Percentiles rank a stretch among this genome's conserved stretches.
Evolutionary conservation across 2,113 vertebrate genomes (phyloP).

Genomic region (Colaptes auratus): DNA sequence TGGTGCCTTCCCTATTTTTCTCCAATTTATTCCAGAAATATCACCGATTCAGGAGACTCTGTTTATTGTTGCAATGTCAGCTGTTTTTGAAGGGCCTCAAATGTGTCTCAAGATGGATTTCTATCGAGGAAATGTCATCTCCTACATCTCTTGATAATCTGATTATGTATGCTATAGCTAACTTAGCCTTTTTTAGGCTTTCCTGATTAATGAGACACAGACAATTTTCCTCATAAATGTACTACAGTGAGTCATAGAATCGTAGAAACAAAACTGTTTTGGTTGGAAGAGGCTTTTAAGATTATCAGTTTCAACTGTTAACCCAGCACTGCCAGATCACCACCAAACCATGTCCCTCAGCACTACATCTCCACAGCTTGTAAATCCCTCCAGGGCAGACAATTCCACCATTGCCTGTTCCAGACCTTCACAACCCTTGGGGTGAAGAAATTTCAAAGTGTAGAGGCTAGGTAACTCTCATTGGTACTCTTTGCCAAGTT

Average conservation of each 20-base stretch:
- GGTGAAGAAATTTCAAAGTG: background rate
- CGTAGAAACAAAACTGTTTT: background rate
- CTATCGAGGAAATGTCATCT: background rate
- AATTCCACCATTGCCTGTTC: background rate
- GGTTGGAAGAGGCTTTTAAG: background rate
- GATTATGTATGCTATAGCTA: background rate
- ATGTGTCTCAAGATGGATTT: background rate
- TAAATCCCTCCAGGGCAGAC: background rate
- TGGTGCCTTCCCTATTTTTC: background rate
- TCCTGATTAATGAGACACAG: background rate
- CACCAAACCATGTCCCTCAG: background rate
- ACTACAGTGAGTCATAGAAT: background rate
- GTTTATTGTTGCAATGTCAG: background rate
- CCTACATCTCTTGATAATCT: background rate
- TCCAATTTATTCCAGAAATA: background rate
- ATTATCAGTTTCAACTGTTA: background rate
- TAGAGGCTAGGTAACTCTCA: background rate
- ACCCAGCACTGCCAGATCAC: background rate
- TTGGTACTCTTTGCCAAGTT: background rate
- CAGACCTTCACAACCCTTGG: background rate
- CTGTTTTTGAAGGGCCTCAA: background rate
- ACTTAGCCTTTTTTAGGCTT: background rate
- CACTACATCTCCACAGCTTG: background rate
- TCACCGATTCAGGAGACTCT: background rate
- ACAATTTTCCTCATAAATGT: background rate